Conservation (phyloP, 2,888 invertebrate species). For the Epiblema foenella region DNA sequence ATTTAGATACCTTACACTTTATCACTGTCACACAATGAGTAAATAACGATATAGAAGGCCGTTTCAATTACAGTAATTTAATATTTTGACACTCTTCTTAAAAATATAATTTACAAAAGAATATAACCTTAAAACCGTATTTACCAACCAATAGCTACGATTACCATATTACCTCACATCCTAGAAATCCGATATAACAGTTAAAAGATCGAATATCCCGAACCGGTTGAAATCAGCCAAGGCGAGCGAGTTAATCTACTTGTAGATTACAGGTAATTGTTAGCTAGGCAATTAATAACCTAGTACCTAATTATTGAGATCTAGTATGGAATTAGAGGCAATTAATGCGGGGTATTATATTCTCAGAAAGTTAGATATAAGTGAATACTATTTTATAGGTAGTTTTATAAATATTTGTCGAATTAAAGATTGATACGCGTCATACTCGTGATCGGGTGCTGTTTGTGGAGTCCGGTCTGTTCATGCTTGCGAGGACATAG, state of each 20-base stretch:
- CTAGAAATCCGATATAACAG: conserved; percentile 23
- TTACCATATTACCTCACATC: conserved; percentile 19
- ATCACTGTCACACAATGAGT: background rate
- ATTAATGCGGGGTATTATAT: background rate
- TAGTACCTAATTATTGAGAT: conserved; percentile 18
- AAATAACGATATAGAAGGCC: background rate
- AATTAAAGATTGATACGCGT: too few relatives aligned
- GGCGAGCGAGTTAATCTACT: conserved; percentile 26
- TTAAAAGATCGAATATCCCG: conserved; percentile 17
- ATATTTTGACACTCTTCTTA: background rate
- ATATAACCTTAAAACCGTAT: background rate
- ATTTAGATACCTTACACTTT: too few relatives aligned
- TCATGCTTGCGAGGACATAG: too few relatives aligned
- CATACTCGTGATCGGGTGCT: too few relatives aligned
- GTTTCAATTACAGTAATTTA: background rate
- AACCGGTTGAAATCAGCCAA: conserved; percentile 32
- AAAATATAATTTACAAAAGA: conserved; percentile 1
- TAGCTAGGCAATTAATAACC: conserved; percentile 22
- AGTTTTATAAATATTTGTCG: too few relatives aligned
- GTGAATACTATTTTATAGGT: too few relatives aligned
- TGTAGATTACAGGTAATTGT: conserved; percentile 37
- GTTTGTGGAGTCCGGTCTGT: too few relatives aligned
- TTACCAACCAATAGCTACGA: background rate
- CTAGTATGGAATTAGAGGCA: conserved; percentile 24
- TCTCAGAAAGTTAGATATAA: too few relatives aligned